Base-by-base conservation (phyloP, 2,113 vertebrate species). In the Thryonomys swinderianus region DNA sequence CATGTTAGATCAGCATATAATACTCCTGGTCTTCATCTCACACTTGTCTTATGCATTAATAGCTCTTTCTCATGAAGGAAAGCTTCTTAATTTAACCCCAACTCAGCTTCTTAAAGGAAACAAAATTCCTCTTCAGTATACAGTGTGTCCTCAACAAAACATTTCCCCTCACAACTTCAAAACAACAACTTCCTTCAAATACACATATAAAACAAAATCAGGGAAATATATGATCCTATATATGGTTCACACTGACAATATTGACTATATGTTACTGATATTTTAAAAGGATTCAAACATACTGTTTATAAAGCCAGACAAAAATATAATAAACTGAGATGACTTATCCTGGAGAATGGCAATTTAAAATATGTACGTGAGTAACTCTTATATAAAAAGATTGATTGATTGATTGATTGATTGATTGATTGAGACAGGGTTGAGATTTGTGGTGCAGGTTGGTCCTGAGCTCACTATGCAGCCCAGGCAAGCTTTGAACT, bases 231-330 rank as follows among this genome's bases (percentile, higher is more conserved):
- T 23, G 27, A 40, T 79, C 51, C 45, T 32, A 18, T 2, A 23
- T 1, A 59, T 69, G 4, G 27, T 42, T 82, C 42, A 78, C 13
- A 9, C 27, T 71, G 30, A 42, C 66, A 53, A 67, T n/a, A 5
- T n/a, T 37, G 62, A 66, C 66, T 42, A 82, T 78, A 45, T 78
- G 20, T 86, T 76, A 71, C 1, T 61, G 45, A 85, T 80, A 59
- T 25, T 82, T 95, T 83, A 5, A 69, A 64, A 94, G 76, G 16
- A 1, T 21, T 91, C 66, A 74, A 59, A 80, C 2, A 2, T 57
- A 55, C 55, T 91, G n/a, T 30, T 86, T 93, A 7, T 92, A 80
- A 85, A 95, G 61, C 27, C 21, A 90, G n/a, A 80, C 5, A 57
- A 34, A 30, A 73, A 87, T 13, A 37, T 3, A 86, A 67, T 48